These are phyloP conservation scores for Bombyx mandarina DNA, from an alignment of 1,140 invertebrate species.

Conservation along the genomic window DNA sequence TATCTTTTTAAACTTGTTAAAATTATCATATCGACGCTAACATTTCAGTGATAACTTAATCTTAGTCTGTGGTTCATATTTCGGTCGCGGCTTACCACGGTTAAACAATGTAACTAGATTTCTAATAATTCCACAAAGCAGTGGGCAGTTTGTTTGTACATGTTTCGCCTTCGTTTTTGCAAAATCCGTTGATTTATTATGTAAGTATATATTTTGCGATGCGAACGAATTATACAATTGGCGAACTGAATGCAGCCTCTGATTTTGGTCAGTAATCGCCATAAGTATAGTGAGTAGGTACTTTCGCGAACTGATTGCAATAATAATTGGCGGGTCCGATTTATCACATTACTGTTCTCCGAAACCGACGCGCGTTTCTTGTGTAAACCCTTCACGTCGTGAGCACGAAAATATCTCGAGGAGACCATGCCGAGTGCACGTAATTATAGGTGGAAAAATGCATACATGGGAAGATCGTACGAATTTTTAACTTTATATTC, in stretches of 20 bases:
- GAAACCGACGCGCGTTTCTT: conserved; percentile 64
- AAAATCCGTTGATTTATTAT: too few relatives aligned
- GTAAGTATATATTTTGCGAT: background rate
- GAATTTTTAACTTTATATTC: conserved; percentile 50
- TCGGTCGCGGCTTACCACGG: too few relatives aligned
- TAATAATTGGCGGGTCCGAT: conserved; percentile 69
- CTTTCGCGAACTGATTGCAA: conserved; percentile 66
- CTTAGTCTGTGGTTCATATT: too few relatives aligned
- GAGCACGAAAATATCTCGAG: conserved; percentile 64
- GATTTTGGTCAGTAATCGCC: conserved; percentile 67
- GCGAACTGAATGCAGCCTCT: conserved; percentile 60
- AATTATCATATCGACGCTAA: too few relatives aligned
- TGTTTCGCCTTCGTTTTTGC: too few relatives aligned
- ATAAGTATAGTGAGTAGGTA: conserved; percentile 60
- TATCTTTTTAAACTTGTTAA: too few relatives aligned
- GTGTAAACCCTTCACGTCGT: conserved; percentile 66
- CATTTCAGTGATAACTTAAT: too few relatives aligned
- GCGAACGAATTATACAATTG: conserved; percentile 38
- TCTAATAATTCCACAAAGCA: too few relatives aligned
- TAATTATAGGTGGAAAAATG: conserved; percentile 69
- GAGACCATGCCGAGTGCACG: conserved; percentile 56
- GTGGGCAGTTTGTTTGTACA: too few relatives aligned
- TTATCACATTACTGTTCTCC: conserved; percentile 67
- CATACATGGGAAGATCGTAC: conserved; percentile 57
- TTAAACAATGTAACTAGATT: too few relatives aligned